phyloP scores from a whole-genome alignment of 2,797 vertebrate species.

The Mycteria americana region DNA sequence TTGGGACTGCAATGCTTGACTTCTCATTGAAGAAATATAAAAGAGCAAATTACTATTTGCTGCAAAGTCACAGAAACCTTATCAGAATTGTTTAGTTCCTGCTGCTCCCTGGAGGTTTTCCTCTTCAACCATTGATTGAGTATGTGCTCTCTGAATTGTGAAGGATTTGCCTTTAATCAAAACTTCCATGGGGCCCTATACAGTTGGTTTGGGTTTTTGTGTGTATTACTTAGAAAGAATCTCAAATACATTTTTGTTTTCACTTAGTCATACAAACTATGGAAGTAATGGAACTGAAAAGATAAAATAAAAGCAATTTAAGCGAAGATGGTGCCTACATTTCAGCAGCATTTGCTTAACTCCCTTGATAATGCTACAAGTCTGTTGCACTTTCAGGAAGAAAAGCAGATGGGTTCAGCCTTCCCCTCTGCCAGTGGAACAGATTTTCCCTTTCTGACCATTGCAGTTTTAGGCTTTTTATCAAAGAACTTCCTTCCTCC shows the following conservation, averaged over 20 bases:
- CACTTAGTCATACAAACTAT: neutral
- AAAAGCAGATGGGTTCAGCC: neutral
- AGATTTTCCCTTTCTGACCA: neutral
- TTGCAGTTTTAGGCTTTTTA: neutral
- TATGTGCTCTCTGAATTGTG: constrained; percentile 58
- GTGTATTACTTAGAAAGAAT: neutral
- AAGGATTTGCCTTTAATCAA: constrained; percentile 68
- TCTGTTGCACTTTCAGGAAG: neutral
- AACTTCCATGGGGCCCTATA: constrained; percentile 5
- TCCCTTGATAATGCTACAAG: neutral
- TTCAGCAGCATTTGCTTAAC: neutral
- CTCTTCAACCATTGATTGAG: constrained; percentile 39
- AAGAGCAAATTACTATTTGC: constrained; percentile 63
- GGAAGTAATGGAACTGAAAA: constrained; percentile 27
- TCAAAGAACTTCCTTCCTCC: neutral
- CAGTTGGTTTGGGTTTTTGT: neutral
- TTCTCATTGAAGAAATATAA: constrained; percentile 64
- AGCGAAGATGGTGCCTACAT: neutral
- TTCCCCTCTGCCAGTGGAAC: neutral
- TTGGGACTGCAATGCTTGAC: constrained; percentile 43
- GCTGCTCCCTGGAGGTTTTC: constrained; percentile 53
- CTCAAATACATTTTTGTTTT: constrained; percentile 14
- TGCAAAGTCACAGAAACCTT: constrained; percentile 60
- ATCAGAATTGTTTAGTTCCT: constrained; percentile 63
- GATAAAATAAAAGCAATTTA: neutral